Percentiles rank a stretch among this genome's conserved stretches.
Evolutionary conservation across 2,113 vertebrate species (phyloP).

Genomic region (Myanophis thanlyinensis): DNA sequence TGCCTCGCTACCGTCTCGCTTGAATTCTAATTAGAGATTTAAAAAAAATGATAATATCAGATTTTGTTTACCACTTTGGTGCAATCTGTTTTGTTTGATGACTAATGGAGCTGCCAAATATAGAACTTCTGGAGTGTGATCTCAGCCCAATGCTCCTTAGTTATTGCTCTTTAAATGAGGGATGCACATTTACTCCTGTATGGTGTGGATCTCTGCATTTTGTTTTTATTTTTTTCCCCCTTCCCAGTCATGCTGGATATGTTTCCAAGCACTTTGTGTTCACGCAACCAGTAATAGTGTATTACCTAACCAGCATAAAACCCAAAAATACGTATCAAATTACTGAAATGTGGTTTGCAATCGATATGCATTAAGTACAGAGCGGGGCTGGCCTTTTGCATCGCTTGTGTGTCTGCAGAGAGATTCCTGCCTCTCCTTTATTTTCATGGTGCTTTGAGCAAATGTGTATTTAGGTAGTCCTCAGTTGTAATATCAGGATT

Average conservation of each 20-base stretch:
- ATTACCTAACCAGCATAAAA: conserved; percentile 14
- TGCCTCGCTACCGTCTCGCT: not conserved
- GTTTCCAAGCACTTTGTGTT: conserved; percentile 18
- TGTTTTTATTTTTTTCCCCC: not conserved
- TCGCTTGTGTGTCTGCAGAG: conserved; percentile 49
- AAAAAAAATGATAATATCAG: conserved; percentile 14
- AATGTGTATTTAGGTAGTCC: not conserved
- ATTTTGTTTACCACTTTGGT: conserved; percentile 27
- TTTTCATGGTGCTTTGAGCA: conserved; percentile 47
- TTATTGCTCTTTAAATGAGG: conserved; percentile 16
- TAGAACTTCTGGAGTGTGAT: conserved; percentile 22
- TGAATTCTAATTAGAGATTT: conserved; percentile 2
- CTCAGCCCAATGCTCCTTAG: conserved; percentile 7
- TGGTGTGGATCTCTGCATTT: conserved; percentile 24
- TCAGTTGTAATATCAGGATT: not conserved
- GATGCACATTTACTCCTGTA: not conserved
- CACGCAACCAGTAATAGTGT: conserved; percentile 27
- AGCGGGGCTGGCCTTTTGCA: conserved; percentile 33
- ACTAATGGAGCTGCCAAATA: conserved; percentile 40
- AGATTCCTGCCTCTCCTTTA: conserved; percentile 35
- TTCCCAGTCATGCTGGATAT: conserved; percentile 18
- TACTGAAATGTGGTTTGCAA: conserved; percentile 33
- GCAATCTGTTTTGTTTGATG: conserved; percentile 40
- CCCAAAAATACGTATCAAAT: conserved; percentile 32
- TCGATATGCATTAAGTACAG: conserved; percentile 48